phyloP scores from a whole-genome alignment of 2,888 invertebrate species.

The Himalopsyche japonica region DNA sequence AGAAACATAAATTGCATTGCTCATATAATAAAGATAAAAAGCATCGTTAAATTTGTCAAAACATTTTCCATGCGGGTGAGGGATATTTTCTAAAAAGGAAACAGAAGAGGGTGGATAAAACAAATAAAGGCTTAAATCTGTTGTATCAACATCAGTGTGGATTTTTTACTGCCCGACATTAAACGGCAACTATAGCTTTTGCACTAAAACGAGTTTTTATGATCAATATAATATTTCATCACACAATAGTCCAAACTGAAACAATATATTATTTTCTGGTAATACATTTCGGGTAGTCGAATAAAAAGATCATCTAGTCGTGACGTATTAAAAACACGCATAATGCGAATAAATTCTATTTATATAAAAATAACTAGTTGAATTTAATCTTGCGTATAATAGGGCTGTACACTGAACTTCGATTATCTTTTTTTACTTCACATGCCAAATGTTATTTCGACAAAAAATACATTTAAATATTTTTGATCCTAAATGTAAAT shows the following conservation, averaged over 20 bases:
- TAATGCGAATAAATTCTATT: not conserved
- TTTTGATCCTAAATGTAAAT: too few species aligned
- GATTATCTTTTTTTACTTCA: too few species aligned
- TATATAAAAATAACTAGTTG: too few species aligned
- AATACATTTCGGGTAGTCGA: constrained; percentile 1
- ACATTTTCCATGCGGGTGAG: not conserved
- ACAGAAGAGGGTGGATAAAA: not conserved
- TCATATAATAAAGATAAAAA: not conserved
- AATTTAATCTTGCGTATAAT: too few species aligned
- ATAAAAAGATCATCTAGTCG: constrained; percentile 10
- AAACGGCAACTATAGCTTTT: constrained; percentile 20
- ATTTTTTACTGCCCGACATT: constrained; percentile 20
- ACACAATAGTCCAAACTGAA: constrained; percentile 12
- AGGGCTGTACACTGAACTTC: too few species aligned
- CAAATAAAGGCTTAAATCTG: constrained; percentile 25
- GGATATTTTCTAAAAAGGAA: not conserved
- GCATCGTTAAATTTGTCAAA: not conserved
- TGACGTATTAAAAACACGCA: not conserved
- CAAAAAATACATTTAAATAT: too few species aligned
- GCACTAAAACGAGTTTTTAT: constrained; percentile 31
- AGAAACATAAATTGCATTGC: not conserved
- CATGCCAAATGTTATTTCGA: too few species aligned
- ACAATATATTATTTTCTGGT: constrained; percentile 6
- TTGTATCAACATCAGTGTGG: constrained; percentile 21
- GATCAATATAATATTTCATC: constrained; percentile 39